These are phyloP conservation scores for Porites evermanni DNA, from an alignment of 92 coral and sea anemone species.

Conservation along the genomic window DNA sequence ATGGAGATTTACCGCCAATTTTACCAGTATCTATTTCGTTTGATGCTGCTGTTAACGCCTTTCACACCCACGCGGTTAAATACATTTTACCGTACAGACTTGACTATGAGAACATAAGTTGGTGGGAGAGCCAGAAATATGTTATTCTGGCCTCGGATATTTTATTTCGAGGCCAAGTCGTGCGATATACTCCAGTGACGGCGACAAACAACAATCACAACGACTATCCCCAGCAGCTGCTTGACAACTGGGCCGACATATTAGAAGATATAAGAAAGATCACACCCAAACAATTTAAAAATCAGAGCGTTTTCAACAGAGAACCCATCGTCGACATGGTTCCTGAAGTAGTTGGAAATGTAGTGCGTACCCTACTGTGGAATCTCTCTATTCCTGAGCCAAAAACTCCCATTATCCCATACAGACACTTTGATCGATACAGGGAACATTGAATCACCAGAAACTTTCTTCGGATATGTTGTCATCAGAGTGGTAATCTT, in stretches of 20 bases:
- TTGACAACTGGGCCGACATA: slow-evolving; percentile 86
- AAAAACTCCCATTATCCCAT: slow-evolving; percentile 77
- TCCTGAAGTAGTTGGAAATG: slow-evolving; percentile 59
- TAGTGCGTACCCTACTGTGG: slow-evolving; percentile 73
- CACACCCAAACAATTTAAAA: slow-evolving; percentile 62
- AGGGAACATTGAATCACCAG: no score
- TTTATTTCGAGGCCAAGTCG: slow-evolving; percentile 90
- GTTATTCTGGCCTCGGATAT: slow-evolving; percentile 85
- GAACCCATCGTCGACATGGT: slow-evolving; percentile 77
- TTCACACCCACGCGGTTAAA: slow-evolving; percentile 75
- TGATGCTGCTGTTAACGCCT: slow-evolving; percentile 94
- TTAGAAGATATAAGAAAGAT: slow-evolving; percentile 49
- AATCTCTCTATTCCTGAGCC: slow-evolving; percentile 76
- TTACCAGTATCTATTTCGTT: slow-evolving; percentile 87
- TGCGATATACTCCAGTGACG: slow-evolving; percentile 74
- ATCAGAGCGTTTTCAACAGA: slow-evolving; percentile 51
- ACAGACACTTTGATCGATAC: slow-evolving; percentile 55
- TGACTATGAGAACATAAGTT: slow-evolving; percentile 79
- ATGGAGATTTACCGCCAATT: slow-evolving; percentile 65
- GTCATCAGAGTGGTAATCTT: no score
- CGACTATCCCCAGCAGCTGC: slow-evolving; percentile 67
- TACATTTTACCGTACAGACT: slow-evolving; percentile 83
- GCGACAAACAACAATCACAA: slow-evolving; percentile 80
- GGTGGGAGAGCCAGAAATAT: slow-evolving; percentile 99
- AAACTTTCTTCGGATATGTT: no score